Evolutionary conservation across 2,797 vertebrate species (phyloP).

Genomic region (Vultur gryphus): DNA sequence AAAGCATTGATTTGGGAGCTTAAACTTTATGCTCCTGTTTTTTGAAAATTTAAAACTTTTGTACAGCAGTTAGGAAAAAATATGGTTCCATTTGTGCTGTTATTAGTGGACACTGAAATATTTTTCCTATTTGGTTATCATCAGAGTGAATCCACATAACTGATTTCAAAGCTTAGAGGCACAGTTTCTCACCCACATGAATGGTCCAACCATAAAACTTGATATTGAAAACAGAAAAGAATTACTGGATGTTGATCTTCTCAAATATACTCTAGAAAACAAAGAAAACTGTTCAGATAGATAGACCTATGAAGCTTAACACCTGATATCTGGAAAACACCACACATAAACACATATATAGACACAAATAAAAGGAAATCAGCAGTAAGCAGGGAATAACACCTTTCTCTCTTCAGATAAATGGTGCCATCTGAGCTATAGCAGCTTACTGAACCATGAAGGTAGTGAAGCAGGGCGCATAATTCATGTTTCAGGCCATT

Average conservation of each 20-base stretch:
- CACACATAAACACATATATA: neutral
- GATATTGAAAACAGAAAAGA: neutral
- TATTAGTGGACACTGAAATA: neutral
- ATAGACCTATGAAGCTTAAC: neutral
- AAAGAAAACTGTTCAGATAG: neutral
- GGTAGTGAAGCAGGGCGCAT: slow-evolving; percentile 32
- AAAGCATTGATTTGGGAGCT: neutral
- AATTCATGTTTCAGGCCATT: slow-evolving; percentile 34
- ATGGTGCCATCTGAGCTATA: slow-evolving; percentile 1
- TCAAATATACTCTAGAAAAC: neutral
- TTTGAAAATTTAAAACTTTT: neutral
- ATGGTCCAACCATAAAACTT: neutral
- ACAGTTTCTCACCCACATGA: neutral
- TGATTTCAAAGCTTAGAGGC: neutral
- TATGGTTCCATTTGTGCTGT: neutral
- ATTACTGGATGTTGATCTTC: neutral
- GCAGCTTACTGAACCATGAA: slow-evolving; percentile 24
- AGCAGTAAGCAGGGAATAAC: neutral
- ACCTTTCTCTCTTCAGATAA: slow-evolving; percentile 7
- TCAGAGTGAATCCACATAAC: neutral
- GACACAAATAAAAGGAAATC: neutral
- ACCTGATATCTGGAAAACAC: neutral
- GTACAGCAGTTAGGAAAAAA: neutral
- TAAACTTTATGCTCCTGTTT: neutral
- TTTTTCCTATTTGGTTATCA: neutral